Percentiles rank a stretch among this genome's conserved stretches.
These are phyloP conservation scores for Plagodis dolabraria DNA, from an alignment of 2,888 invertebrate genomes.

Conservation along the genomic window DNA sequence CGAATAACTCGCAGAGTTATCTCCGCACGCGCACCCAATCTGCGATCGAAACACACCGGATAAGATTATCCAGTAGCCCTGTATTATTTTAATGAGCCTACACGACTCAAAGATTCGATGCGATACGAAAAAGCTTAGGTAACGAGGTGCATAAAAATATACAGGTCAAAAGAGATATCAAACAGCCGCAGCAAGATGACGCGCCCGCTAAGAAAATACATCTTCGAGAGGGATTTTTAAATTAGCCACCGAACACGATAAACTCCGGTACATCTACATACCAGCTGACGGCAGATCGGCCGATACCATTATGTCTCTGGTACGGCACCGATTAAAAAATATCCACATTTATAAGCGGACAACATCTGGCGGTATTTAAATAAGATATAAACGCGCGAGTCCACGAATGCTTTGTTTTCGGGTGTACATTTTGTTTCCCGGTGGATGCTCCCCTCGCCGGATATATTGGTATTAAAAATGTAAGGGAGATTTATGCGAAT, in stretches of 20 bases:
- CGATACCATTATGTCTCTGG: constrained; percentile 83
- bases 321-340: constrained; percentile 83
- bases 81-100: constrained; percentile 86
- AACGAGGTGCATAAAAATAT: constrained; percentile 78
- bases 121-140: constrained; percentile 81
- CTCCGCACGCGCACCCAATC: constrained; percentile 83
- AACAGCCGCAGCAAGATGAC: constrained; percentile 65
- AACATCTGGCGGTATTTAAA: constrained; percentile 83
- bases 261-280: constrained; percentile 76
- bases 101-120: constrained; percentile 81
- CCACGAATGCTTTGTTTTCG: constrained; percentile 76
- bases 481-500: constrained; percentile 85
- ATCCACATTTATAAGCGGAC: constrained; percentile 79
- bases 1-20: constrained; percentile 81
- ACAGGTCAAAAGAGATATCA: constrained; percentile 81
- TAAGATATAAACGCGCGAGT: constrained; percentile 81
- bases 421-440: constrained; percentile 68
- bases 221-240: constrained; percentile 70
- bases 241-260: constrained; percentile 78
- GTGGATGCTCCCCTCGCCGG: constrained; percentile 76
- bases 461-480: constrained; percentile 85
- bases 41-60: constrained; percentile 83
- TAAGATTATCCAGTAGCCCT: constrained; percentile 85
- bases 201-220: constrained; percentile 58
- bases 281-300: constrained; percentile 82